These are phyloP conservation scores for Melinaea menophilus DNA, from an alignment of 2,888 invertebrate genomes.

Conservation along the genomic window DNA sequence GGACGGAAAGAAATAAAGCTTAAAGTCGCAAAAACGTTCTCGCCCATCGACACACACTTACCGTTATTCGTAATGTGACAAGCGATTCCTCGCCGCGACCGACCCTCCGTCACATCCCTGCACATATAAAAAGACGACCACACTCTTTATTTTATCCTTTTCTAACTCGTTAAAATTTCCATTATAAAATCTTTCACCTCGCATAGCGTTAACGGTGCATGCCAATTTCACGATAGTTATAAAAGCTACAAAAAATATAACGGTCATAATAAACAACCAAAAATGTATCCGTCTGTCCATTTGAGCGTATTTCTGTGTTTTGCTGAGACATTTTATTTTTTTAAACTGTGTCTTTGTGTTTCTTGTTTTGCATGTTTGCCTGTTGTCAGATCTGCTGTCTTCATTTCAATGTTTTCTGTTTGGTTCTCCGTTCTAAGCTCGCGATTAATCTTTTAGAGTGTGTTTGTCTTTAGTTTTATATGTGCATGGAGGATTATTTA, in stretches of 20 bases:
- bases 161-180: constrained; percentile 41
- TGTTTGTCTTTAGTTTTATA: constrained; percentile 76
- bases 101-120: constrained; percentile 61
- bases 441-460: constrained; percentile 60
- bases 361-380: constrained; percentile 41
- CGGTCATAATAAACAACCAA: constrained; percentile 44
- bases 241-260: constrained; percentile 64
- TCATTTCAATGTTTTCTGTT: constrained; percentile 43
- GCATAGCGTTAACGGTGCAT: constrained; percentile 69
- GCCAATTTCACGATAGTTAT: constrained; percentile 62
- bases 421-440: constrained; percentile 36
- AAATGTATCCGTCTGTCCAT: constrained; percentile 44
- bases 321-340: constrained; percentile 31
- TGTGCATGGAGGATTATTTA: constrained; percentile 74
- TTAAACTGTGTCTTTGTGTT: constrained; percentile 35
- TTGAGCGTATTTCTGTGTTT: constrained; percentile 33
- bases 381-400: constrained; percentile 45
- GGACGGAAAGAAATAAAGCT: constrained; percentile 5
- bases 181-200: constrained; percentile 51
- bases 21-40: constrained; percentile 10
- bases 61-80: constrained; percentile 39
- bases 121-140: constrained; percentile 77
- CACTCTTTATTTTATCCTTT: constrained; percentile 65
- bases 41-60: constrained; percentile 39
- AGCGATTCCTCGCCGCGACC: constrained; percentile 40